These are phyloP conservation scores for Agriopis marginaria DNA, from an alignment of 2,888 invertebrate genomes.

Conservation along the genomic window DNA sequence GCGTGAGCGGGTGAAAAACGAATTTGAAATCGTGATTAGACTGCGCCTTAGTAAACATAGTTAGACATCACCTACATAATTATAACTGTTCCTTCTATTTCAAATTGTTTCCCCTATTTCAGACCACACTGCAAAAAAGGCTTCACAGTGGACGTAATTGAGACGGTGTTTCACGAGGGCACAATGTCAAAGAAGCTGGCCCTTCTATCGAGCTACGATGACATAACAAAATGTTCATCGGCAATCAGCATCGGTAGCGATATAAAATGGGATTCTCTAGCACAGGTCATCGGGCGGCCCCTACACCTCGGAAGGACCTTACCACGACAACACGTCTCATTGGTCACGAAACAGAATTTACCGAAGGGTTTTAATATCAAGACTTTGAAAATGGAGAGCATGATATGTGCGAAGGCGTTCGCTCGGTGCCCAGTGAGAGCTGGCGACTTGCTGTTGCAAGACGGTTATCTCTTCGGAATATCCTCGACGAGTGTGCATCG, in stretches of 20 bases:
- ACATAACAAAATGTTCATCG: conserved; percentile 62
- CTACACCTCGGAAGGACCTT: conserved; percentile 57
- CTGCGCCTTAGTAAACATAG: too few species aligned
- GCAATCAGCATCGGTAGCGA: conserved; percentile 57
- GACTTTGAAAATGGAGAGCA: conserved; percentile 52
- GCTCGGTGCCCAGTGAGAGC: conserved; percentile 69
- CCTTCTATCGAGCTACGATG: conserved; percentile 64
- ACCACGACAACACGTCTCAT: conserved; percentile 64
- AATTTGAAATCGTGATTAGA: too few species aligned
- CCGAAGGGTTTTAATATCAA: conserved; percentile 33
- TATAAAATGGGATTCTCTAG: conserved; percentile 51
- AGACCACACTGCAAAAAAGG: conserved; percentile 76
- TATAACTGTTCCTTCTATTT: neutral
- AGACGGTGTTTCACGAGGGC: conserved; percentile 63
- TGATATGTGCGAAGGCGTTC: conserved; percentile 66
- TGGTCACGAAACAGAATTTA: conserved; percentile 42
- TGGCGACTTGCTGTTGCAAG: conserved; percentile 73
- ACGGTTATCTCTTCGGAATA: conserved; percentile 63
- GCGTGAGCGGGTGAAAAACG: too few species aligned
- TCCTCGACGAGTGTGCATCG: conserved; percentile 64
- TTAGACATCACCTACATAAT: too few species aligned
- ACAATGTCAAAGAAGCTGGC: conserved; percentile 64
- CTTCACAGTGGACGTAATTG: conserved; percentile 63
- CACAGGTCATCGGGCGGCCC: conserved; percentile 68
- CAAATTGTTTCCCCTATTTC: conserved; percentile 45